These are phyloP conservation scores for Cetonia aurata DNA, from an alignment of 2,888 invertebrate genomes.

Conservation along the genomic window DNA sequence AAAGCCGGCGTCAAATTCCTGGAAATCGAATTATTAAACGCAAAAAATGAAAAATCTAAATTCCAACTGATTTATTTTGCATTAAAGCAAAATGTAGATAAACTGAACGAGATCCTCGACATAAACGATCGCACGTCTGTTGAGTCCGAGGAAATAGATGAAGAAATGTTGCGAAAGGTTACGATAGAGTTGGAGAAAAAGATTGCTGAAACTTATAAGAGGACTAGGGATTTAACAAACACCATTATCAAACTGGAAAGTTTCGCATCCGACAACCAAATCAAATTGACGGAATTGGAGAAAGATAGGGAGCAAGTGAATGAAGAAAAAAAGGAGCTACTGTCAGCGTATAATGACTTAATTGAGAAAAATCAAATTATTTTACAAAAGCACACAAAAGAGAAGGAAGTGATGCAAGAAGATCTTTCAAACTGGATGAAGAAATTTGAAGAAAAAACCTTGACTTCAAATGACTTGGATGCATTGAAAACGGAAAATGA, in stretches of 20 bases:
- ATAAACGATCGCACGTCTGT: conserved; percentile 34
- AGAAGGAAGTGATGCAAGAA: conserved; percentile 50
- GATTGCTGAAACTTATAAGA: conserved; percentile 45
- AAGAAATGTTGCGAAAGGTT: conserved; percentile 39
- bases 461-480: conserved; percentile 39
- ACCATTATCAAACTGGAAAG: conserved; percentile 49
- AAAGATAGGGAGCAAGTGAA: conserved; percentile 52
- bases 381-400: conserved; percentile 58
- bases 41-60: conserved; percentile 48
- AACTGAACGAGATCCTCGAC: conserved; percentile 27
- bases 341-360: conserved; percentile 59
- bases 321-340: conserved; percentile 46
- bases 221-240: conserved; percentile 43
- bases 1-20: conserved; percentile 48
- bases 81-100: conserved; percentile 30
- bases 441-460: conserved; percentile 28
- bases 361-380: conserved; percentile 59
- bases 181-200: conserved; percentile 50
- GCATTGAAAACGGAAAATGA: conserved; percentile 47
- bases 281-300: conserved; percentile 56
- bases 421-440: conserved; percentile 44
- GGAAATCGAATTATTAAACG: conserved; percentile 46
- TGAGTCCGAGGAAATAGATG: conserved; percentile 28
- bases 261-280: conserved; percentile 53
- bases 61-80: conserved; percentile 33